A percentile compares a stretch with the other conserved stretches of the same genome.
Evolutionary conservation across 1,140 invertebrate genomes (phyloP).

Genomic region (Liolophura sinensis): DNA sequence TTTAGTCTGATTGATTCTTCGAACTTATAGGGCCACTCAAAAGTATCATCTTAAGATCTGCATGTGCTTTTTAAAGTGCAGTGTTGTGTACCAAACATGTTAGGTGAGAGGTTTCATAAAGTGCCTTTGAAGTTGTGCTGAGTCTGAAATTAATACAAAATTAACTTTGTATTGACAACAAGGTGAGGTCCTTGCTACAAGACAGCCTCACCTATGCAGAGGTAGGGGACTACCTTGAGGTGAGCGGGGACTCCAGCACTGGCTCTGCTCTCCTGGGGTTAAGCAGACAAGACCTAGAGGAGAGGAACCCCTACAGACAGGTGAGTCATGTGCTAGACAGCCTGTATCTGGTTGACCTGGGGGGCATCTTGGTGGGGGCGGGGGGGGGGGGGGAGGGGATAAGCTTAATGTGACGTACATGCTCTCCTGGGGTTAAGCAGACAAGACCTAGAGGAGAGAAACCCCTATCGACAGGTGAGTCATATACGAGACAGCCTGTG

Average conservation of each 20-base stretch:
- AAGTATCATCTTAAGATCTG: no score
- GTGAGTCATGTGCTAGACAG: constrained; percentile 14
- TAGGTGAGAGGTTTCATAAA: neutral
- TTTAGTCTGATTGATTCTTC: no score
- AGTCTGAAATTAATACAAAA: neutral
- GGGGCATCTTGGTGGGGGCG: no score
- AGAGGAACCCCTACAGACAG: constrained; percentile 42
- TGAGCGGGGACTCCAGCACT: constrained; percentile 36
- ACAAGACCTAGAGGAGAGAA: constrained; percentile 32
- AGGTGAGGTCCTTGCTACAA: constrained; percentile 22
- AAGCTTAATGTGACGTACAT: constrained; percentile 41
- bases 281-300: constrained; percentile 28
- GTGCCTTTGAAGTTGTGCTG: neutral
- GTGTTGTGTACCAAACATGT: neutral
- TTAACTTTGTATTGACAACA: constrained; percentile 3
- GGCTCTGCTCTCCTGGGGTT: constrained; percentile 42
- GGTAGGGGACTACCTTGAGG: constrained; percentile 42
- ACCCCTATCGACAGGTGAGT: constrained; percentile 44
- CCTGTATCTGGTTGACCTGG: neutral
- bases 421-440: constrained; percentile 38
- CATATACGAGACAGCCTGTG: neutral
- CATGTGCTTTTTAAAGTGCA: no score
- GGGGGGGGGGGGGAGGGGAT: constrained; percentile 45
- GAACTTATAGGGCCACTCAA: no score
- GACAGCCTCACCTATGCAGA: constrained; percentile 42